Base-by-base conservation (phyloP, 2,113 vertebrate genomes). In the Hippocampus guttulatus region DNA sequence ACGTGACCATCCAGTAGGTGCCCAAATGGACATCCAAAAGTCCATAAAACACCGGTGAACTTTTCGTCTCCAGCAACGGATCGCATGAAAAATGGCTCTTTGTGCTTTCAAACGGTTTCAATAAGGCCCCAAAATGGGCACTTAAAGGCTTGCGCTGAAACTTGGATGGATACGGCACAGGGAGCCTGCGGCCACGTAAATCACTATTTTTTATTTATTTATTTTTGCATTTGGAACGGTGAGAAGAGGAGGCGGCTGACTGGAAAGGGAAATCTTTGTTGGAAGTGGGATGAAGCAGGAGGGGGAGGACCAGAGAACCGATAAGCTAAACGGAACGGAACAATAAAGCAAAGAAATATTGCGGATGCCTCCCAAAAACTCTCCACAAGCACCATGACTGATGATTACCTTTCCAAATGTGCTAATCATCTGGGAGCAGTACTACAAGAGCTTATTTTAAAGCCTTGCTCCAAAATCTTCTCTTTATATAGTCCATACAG, bases 101-200 rank as follows among this genome's bases (percentile, higher is more conserved):
- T 83, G 70, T 76, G 73, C 78, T 89, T 86, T 80, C 81, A 87
- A 66, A 81, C 30, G 55, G 73, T 75, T 82, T 88, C 85, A 86
- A 82, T 87, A 83, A 84, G 75, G 75, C 43, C 70, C 82, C 74
- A 77, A 88, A 85, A 91, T 86, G 89, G 86, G 74, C 84, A 71
- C 85, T 89, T 84, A 81, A 85, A 89, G 77, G 80, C 70, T 75
- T 76, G 76, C 74, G 43, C 72, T 43, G 71, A 81, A 83, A 86
- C 71, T 71, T 78, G 75, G 77, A 81, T 85, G 85, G 87, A 88
- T 85, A 81, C 25, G 1, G 40, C 74, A 77, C 74, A 89, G 80
- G 76, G 68, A 76, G 83, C 67, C 82, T 84, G 77, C 63, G 68
- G 75, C 83, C 71, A 79, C 55, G 61, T 84, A 83, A 86, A 91